Base-by-base conservation (phyloP, 2,888 invertebrate species). In the Pinctada fucata region DNA sequence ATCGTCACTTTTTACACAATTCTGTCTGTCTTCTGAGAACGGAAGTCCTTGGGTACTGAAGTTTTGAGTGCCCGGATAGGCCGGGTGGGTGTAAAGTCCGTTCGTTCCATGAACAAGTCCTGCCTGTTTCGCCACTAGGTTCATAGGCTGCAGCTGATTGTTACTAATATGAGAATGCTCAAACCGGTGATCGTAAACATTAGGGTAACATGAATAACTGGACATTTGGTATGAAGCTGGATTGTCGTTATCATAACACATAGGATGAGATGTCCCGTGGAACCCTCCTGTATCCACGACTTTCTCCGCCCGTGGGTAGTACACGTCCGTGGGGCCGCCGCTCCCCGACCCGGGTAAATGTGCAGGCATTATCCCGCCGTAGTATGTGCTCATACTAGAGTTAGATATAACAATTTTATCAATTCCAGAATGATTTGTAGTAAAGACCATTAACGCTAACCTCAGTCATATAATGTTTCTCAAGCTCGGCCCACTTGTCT, bases 221-320 rank as follows among this genome's bases (percentile, higher is more conserved):
- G 80, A 72, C 80, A 83, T 82, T 65, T 84, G 83, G 66, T 84
- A 85, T 10, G 85, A 82, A 45, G 79, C 79, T 58, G 58, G 58
- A 71, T 83, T 79, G 58, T 85, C 85, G 73, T 83, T 84, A 69
- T 86, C 85, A 67, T 79, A 86, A 80, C 86, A 86, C 86, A 86
- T 84, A 80, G 79, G 84, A 70, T 84, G 85, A 3, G 80, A 64
- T 63, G 78, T 72, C n/a, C 82, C 75, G 76, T 85, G 84, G 72
- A 80, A 85, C 71, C 73, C 79, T 71, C 78, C 76, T n/a, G 76
- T 66, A 68, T 86, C 86, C 80, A 83, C 52, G 47, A 74, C 66
- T 70, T 83, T 84, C 72, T 82, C 84, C 65, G 84, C 83, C 31
- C 83, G 80, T 58, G 82, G 82, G 74, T 85, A 86, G 68, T 78